Percentiles rank a stretch among this genome's conserved stretches.
phyloP scores from a whole-genome alignment of 2,888 invertebrate genomes.

The Stramonita haemastoma region DNA sequence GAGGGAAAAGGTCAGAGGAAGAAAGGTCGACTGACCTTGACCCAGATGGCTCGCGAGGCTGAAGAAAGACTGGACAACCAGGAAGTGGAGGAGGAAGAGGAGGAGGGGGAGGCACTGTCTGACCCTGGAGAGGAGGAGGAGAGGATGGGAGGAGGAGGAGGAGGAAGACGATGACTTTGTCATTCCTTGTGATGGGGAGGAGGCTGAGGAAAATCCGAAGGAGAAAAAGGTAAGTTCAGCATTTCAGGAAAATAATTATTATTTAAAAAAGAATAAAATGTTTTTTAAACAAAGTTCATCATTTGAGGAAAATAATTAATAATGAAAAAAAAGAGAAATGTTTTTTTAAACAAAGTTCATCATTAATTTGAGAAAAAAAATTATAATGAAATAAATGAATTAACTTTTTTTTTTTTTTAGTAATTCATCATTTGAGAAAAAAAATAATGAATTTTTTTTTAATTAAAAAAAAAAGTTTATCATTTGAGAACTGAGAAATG shows the following conservation, averaged over 20 bases:
- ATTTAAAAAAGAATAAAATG: no score
- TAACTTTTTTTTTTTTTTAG: no score
- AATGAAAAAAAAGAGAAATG: no score
- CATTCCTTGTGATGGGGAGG: conserved; percentile 13
- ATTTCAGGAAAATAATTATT: no score
- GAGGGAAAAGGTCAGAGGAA: not conserved
- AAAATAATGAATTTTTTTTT: no score
- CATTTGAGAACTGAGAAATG: no score
- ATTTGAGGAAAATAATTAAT: no score
- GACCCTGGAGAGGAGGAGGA: conserved; percentile 35
- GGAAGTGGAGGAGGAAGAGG: not conserved
- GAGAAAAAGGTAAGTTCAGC: not conserved
- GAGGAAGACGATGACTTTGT: not conserved
- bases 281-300: no score
- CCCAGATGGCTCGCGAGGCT: conserved; percentile 42
- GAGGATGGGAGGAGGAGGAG: conserved; percentile 26
- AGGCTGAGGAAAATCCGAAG: not conserved
- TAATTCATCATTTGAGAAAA: no score
- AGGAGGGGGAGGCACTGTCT: conserved; percentile 1
- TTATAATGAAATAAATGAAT: no score
- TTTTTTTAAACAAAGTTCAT: no score
- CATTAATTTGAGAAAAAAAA: no score
- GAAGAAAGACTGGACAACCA: not conserved
- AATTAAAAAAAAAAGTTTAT: not conserved
- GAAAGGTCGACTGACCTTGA: conserved; percentile 33